These are phyloP conservation scores for Thermophis baileyi DNA, from an alignment of 2,113 vertebrate species.

Conservation along the genomic window DNA sequence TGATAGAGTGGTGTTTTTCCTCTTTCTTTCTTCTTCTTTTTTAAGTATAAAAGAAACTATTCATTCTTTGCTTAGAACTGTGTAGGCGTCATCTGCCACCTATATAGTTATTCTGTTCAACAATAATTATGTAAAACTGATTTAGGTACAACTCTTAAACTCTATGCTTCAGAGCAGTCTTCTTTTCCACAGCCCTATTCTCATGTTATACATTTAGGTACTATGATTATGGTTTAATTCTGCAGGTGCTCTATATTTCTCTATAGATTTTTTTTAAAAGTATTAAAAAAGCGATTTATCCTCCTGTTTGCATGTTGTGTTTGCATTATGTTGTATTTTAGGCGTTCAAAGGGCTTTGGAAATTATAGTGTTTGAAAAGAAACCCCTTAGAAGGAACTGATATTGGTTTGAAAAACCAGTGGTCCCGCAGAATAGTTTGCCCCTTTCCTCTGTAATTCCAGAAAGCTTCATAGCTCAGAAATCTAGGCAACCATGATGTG, in stretches of 20 bases:
- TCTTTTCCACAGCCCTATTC: conserved; percentile 9
- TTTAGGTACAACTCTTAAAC: conserved; percentile 35
- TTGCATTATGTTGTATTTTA: conserved; percentile 42
- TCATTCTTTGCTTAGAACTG: conserved; percentile 37
- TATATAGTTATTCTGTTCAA: conserved; percentile 43
- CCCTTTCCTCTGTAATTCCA: accelerated
- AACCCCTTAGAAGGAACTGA: background rate
- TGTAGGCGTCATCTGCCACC: conserved; percentile 35
- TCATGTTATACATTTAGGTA: conserved; percentile 1
- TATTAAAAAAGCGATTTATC: background rate
- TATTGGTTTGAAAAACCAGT: background rate
- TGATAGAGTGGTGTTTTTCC: background rate
- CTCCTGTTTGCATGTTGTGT: conserved; percentile 9
- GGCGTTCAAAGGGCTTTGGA: conserved; percentile 37
- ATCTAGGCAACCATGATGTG: background rate
- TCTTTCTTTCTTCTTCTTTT: conserved; percentile 16
- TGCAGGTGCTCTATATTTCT: background rate
- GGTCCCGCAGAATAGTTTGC: background rate
- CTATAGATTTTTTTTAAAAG: background rate
- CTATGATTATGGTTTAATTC: background rate
- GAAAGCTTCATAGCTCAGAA: background rate
- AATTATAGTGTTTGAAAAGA: conserved; percentile 27
- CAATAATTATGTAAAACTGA: conserved; percentile 44
- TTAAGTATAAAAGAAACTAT: conserved; percentile 36
- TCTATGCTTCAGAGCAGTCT: background rate